Evolutionary conservation across 1,140 invertebrate genomes (phyloP), one percentile per base, ranked within the genome.

Genomic region (Drosophila mojavensis): DNA sequence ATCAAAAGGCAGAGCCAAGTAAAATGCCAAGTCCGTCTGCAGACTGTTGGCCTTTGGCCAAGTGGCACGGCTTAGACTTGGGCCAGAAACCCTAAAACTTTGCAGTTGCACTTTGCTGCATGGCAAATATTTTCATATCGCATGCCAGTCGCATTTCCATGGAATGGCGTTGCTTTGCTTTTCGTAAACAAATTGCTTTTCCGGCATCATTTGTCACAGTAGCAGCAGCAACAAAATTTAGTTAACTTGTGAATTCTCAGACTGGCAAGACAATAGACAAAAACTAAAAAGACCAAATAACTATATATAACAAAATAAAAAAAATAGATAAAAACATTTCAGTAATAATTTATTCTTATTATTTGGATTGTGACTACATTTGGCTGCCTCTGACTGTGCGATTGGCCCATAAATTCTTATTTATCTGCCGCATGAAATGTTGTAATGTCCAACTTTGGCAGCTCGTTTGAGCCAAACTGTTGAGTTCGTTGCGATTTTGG

Each of bases 371-470:
- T 74, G 15, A 28, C 15, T 17, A 24, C 13, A 56, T 81, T 61
- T 80, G 76, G 68, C 47, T 39, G 60, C 41, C 56, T 20, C 11
- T 39, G 55, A 24, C 24, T 58, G 45, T 71, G 68, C 43, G 79
- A 68, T 73, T 74, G 48, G 74, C 59, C 74, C 78, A 81, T 77
- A 77, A 81, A 81, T 81, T 79, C 50, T 54, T 69, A 50, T 83
- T 79, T 68, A 83, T 83, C 60, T 50, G 62, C 48, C 65, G 47
- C 71, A 77, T 68, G 75, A 85, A 71, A 85, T 85, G 81, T 71
- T 50, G 81, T 43, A 71, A 45, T 78, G 51, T 20, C 82, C 81
- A 67, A 75, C 56, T 66, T 61, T 64, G 78, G 81, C 51, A 85
- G 54, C 81, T 79, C 33, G 81, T 86, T 61, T 50, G 33, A 30